Evolutionary conservation across 2,113 vertebrate species (phyloP).

Genomic region (Rynchops niger): DNA sequence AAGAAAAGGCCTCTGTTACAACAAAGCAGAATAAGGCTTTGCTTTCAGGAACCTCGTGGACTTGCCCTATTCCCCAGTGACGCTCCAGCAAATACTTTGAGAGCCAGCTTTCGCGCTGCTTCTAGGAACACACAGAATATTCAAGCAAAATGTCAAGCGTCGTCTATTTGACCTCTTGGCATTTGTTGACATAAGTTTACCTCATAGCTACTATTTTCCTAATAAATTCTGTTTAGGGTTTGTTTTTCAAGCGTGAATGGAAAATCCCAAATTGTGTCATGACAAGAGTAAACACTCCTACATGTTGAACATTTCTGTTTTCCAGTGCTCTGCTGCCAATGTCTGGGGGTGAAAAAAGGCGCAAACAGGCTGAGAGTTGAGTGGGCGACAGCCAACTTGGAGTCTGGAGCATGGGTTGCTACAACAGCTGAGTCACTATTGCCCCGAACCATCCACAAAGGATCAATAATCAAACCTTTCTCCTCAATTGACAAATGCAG

Average conservation of each 20-base stretch:
- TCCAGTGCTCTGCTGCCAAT: constrained; percentile 48
- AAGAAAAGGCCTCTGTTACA: constrained; percentile 25
- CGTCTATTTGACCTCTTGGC: constrained; percentile 42
- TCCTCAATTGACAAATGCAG: neutral
- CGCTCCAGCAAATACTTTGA: neutral
- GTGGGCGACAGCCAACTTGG: neutral
- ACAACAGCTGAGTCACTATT: neutral
- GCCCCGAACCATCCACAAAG: neutral
- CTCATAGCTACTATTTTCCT: constrained; percentile 64
- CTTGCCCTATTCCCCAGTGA: neutral
- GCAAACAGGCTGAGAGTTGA: neutral
- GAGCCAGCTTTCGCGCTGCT: constrained; percentile 47
- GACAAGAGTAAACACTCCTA: constrained; percentile 59
- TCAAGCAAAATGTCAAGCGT: constrained; percentile 18
- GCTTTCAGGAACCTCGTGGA: constrained; percentile 15
- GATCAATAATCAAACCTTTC: neutral
- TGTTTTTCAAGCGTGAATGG: constrained; percentile 53
- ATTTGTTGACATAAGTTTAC: neutral
- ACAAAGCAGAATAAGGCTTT: neutral
- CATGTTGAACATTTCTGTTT: constrained; percentile 48
- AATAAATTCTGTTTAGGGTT: constrained; percentile 50
- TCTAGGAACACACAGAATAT: constrained; percentile 59
- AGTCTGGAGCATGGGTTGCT: neutral
- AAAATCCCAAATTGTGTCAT: constrained; percentile 64
- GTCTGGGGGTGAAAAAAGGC: constrained; percentile 37